Evolutionary conservation across 2,888 invertebrate species (phyloP), one percentile per base, ranked within the genome.

Genomic region (Agonopterix alstromeriana): DNA sequence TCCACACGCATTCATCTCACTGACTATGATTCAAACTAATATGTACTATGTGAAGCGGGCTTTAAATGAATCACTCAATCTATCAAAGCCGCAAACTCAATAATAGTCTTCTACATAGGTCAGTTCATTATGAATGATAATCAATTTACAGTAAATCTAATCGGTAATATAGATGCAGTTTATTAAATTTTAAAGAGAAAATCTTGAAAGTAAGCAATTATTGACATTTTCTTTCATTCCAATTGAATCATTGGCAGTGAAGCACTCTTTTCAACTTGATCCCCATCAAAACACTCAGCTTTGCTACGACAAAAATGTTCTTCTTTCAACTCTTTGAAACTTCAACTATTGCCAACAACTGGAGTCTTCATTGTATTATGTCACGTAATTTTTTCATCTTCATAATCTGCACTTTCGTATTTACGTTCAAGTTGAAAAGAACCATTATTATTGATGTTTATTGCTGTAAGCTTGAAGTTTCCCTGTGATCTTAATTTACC

Each of bases 211-310:
- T 38, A n/a, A n/a, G 9, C 38, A 38, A 38, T n/a, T 38, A 38
- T n/a, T 27, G 27, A 27, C 10, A 38, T 10, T 1, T 38, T 38
- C 1, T 38, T 38, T 38, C 3, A 38, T n/a, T 45, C 42, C 36
- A 48, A 44, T 44, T 63, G 76, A 80, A 76, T 77, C 74, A 75
- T 85, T 82, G 82, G 70, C 80, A 77, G 77, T 61, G 66, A 69
- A 69, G 70, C 61, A 64, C 65, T 75, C 77, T 77, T 78, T 78
- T 75, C 79, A 82, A 85, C 82, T 83, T 81, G 79, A 79, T 60
- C 27, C 27, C 27, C 27, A 27, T 27, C 53, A 57, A 51, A 52
- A 57, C 63, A 66, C 73, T 63, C 63, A 51, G 70, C 70, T 73
- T 71, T 42, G 42, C n/a, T 42, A 51, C 45, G 51, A 58, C 60